Evolutionary conservation across 2,113 vertebrate genomes (phyloP).

Genomic region (Psittacula cyanocephala): DNA sequence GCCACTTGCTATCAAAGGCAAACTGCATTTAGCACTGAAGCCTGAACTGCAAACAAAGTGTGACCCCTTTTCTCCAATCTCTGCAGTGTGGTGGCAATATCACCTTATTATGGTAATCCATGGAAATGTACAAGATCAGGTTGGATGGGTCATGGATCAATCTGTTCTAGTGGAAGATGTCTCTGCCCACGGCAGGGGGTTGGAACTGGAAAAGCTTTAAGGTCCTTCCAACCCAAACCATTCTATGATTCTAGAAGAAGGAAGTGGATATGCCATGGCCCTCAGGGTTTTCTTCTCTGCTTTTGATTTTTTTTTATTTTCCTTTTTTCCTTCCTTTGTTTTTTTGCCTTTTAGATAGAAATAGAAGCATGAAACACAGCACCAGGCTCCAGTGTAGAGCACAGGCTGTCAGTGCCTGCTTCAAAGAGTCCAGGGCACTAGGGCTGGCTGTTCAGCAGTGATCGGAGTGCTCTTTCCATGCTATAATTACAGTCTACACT

Average conservation of each 20-base stretch:
- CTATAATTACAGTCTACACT: neutral
- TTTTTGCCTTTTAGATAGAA: neutral
- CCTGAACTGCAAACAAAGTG: neutral
- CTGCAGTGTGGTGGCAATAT: neutral
- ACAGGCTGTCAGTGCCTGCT: neutral
- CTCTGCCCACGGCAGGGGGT: neutral
- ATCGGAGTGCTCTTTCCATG: neutral
- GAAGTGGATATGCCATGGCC: neutral
- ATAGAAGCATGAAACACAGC: neutral
- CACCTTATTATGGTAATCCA: neutral
- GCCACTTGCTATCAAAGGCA: fast-evolving
- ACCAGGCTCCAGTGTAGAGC: neutral
- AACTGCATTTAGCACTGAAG: neutral
- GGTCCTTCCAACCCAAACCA: neutral
- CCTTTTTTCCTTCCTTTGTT: fast-evolving
- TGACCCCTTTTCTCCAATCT: neutral
- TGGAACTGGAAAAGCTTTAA: neutral
- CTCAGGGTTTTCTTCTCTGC: neutral
- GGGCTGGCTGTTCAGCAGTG: neutral
- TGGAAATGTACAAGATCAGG: neutral
- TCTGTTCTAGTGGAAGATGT: neutral
- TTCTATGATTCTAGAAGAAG: neutral
- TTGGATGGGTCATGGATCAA: neutral
- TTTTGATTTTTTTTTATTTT: neutral
- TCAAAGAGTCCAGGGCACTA: neutral